A percentile compares a stretch with the other conserved stretches of the same genome.
These are phyloP conservation scores for Diachasma alloeum DNA, from an alignment of 1,140 invertebrate species.

Conservation along the genomic window DNA sequence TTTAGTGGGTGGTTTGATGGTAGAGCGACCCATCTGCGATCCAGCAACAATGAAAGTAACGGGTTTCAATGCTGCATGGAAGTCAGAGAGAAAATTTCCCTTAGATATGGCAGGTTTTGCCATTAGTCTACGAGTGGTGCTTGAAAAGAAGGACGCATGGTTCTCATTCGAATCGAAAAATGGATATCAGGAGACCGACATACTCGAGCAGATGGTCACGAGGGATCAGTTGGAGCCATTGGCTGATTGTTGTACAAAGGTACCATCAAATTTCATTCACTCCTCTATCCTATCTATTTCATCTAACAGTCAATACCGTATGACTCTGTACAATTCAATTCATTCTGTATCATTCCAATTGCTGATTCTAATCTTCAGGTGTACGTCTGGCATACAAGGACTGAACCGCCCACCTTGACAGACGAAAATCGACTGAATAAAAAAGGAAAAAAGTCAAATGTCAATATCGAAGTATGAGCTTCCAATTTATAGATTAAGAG, in stretches of 20 bases:
- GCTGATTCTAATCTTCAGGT: conserved; percentile 64
- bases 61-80: conserved; percentile 87
- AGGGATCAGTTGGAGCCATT: conserved; percentile 83
- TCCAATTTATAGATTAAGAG: conserved; percentile 14
- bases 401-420: conserved; percentile 81
- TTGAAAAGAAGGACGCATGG: conserved; percentile 77
- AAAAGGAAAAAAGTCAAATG: conserved; percentile 70
- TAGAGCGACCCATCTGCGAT: conserved; percentile 82
- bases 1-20: conserved; percentile 88
- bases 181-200: conserved; percentile 92
- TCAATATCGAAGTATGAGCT: conserved; percentile 78
- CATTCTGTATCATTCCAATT: conserved; percentile 2
- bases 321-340: background rate
- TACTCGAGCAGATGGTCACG: conserved; percentile 82
- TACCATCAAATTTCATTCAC: conserved; percentile 44
- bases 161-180: conserved; percentile 86
- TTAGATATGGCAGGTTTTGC: conserved; percentile 99
- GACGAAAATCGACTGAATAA: conserved; percentile 70
- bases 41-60: conserved; percentile 75
- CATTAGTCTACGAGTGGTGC: conserved; percentile 84
- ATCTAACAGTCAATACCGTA: background rate
- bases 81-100: conserved; percentile 89
- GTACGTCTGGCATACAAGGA: conserved; percentile 97
- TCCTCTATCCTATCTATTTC: background rate
- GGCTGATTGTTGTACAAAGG: conserved; percentile 89